Evolutionary conservation across 1,140 invertebrate species (phyloP), one percentile per base, ranked within the genome.

Genomic region (Platyura marginata): DNA sequence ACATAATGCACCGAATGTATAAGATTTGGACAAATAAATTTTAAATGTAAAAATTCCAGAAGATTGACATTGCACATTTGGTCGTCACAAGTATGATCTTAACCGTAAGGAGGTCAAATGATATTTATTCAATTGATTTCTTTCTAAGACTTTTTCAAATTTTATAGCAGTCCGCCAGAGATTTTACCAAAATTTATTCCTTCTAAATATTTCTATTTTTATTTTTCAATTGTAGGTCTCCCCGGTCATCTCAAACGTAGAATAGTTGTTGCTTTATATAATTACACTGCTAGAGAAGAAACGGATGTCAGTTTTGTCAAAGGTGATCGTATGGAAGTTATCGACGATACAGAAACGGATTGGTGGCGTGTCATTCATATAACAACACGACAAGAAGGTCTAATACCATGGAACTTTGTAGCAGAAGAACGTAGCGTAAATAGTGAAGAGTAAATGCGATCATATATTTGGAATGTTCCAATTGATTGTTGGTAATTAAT

Each of bases 281-380:
- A 83, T 55, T 95, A 94, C 66, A 80, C 81, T 45, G 87, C 88
- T 3, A 70, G 88, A 44, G 86, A 91, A 55, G 81, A 79, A 51
- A 81, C 83, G 29, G 91, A 94, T 66, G 78, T 94, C 32, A 87
- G 83, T 46, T 94, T 95, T 64, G 70, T 81, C 49, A 92, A 90
- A 64, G 88, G 90, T 44, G 88, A 92, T 62, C 74, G 81, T 21
- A 82, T 92, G 76, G 82, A 91, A 57, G 78, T 92, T 21, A 63
- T 91, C 43, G 84, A 87, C 57, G 87, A 90, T 55, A 77, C 79
- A 48, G 89, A 93, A 59, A 70, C 80, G 11, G 91, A 94, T 62
- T 95, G 91, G 91, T 90, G 89, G 83, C 76, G 79, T 55, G 90
- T 92, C n/a, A 65, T 82, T 34, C 88, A 94, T 61, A 65, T 91